These are phyloP conservation scores for Actenoides hombroni DNA, from an alignment of 2,113 vertebrate genomes.

Conservation along the genomic window DNA sequence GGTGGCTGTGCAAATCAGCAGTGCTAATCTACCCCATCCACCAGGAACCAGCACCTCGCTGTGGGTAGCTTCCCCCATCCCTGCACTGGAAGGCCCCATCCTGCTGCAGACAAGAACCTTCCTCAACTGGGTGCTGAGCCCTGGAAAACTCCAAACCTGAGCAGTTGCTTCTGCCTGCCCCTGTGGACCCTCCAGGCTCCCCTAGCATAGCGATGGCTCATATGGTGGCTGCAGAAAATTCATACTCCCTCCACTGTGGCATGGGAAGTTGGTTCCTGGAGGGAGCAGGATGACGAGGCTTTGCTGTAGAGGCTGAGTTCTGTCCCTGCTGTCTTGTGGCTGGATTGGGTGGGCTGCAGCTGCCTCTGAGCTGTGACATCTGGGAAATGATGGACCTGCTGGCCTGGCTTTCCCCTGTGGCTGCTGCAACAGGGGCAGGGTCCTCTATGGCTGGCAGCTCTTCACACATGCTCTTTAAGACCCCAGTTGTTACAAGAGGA, in stretches of 20 bases:
- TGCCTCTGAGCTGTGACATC: fast-evolving
- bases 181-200: not conserved
- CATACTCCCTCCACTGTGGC: not conserved
- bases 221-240: not conserved
- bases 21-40: not conserved
- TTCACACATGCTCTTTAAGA: not conserved
- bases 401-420: not conserved
- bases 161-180: not conserved
- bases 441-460: not conserved
- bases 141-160: not conserved
- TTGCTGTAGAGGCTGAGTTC: not conserved
- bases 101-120: not conserved
- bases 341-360: not conserved
- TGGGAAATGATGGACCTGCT: not conserved
- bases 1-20: not conserved
- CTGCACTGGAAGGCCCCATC: not conserved
- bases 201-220: fast-evolving
- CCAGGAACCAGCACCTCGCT: not conserved
- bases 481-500: not conserved
- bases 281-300: not conserved
- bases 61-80: not conserved
- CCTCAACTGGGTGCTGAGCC: not conserved
- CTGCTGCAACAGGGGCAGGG: not conserved
- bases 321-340: not conserved
- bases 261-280: not conserved